Base-by-base conservation (phyloP, 2,113 vertebrate genomes). In the Tetrax tetrax region DNA sequence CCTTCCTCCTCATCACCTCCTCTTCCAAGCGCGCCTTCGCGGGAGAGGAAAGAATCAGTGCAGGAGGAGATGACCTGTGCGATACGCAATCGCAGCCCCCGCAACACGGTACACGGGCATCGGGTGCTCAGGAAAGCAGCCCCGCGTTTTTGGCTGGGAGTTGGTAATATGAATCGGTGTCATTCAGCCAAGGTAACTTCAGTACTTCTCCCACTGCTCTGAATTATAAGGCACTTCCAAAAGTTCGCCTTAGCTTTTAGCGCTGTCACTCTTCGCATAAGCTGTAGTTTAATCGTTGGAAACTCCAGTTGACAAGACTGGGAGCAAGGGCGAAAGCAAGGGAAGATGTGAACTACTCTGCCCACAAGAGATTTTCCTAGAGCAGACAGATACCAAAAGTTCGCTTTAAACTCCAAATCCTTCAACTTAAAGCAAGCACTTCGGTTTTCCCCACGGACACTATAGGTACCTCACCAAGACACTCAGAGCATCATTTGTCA, bases 51-150 rank as follows among this genome's bases (percentile, higher is more conserved):
- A 76, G 53, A 54, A 64, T 14, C 61, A 19, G 24, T 2, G 2
- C 17, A 63, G 47, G 24, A 74, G 70, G 56, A 79, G 23, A 19
- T 14, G 43, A 51, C 12, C 43, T 14, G 38, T 24, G 57, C 4
- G 4, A 51, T 4, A 24, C 28, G n/a, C 25, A 65, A 31, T 27
- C 1, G 4, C 37, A 51, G 53, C 37, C n/a, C n/a, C 87, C 1
- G 1, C 43, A 37, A n/a, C 11, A 14, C 0, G 0, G 27, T 29
- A 28, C 21, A 3, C 6, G 6, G n/a, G 53, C 51, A 38, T 0
- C 0, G 0, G 27, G 48, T 59, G 31, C 57, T 51, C 12, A 17
- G 85, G 56, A 93, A 72, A 57, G 50, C 27, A 48, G 35, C 13
- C 28, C 20, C 17, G 14, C 1, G 0, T 51, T 71, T 72, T 63